Evolutionary conservation across 1,140 invertebrate species (phyloP).

Genomic region (Bombus turneri): DNA sequence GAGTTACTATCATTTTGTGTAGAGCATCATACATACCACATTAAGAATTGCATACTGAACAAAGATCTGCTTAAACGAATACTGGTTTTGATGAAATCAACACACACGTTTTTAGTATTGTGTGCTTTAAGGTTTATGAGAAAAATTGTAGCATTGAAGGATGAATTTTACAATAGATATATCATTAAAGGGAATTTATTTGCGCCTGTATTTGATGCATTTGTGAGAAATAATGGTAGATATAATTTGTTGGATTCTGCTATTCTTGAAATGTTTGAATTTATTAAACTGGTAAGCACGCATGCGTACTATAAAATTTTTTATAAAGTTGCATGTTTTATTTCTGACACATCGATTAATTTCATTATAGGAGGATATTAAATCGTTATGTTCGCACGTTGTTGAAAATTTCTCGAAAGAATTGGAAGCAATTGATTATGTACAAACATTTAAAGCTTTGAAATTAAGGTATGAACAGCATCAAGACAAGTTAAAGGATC

Average conservation of each 20-base stretch:
- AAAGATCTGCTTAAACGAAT: conserved; percentile 97
- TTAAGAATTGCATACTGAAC: conserved; percentile 98
- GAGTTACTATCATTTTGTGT: conserved; percentile 99
- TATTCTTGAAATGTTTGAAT: conserved; percentile 99
- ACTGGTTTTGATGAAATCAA: conserved; percentile 98
- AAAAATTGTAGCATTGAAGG: conserved; percentile 98
- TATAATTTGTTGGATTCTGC: conserved; percentile 99
- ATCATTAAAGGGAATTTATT: conserved; percentile 98
- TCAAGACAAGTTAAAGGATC: conserved; percentile 94
- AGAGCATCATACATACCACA: conserved; percentile 99
- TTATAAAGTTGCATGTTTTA: background rate
- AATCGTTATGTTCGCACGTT: conserved; percentile 96
- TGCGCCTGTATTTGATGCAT: conserved; percentile 97
- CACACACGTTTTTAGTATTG: conserved; percentile 98
- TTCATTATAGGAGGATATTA: conserved; percentile 92
- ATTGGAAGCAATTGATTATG: conserved; percentile 96
- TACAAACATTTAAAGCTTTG: conserved; percentile 97
- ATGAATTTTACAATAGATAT: conserved; percentile 98
- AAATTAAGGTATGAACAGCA: conserved; percentile 96
- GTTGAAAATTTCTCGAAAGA: conserved; percentile 97
- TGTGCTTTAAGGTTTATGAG: conserved; percentile 98
- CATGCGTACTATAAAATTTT: background rate
- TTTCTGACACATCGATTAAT: conserved; percentile 23
- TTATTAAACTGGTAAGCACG: conserved; percentile 91
- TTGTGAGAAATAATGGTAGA: conserved; percentile 97